These are phyloP conservation scores for Pyrgus malvae DNA, from an alignment of 2,888 invertebrate genomes.

Conservation along the genomic window DNA sequence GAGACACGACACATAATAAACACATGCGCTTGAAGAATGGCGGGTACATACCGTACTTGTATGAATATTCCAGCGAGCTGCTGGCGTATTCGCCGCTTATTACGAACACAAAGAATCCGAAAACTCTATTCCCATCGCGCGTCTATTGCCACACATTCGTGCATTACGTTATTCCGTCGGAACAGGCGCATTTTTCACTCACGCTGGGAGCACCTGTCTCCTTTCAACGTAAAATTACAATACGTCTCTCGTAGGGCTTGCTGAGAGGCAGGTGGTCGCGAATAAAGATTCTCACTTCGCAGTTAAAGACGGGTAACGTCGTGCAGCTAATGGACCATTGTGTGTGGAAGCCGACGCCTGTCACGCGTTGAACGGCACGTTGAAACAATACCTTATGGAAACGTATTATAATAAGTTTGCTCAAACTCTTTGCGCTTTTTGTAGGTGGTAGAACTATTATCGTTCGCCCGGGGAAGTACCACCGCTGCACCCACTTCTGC, in stretches of 20 bases:
- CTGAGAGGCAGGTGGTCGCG: constrained; percentile 24
- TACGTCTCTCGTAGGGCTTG: constrained; percentile 57
- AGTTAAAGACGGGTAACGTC: constrained; percentile 10
- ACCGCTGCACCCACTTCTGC: too few relatives aligned
- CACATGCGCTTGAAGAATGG: constrained; percentile 62
- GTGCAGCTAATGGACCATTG: constrained; percentile 16
- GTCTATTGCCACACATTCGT: constrained; percentile 58
- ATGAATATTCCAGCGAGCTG: constrained; percentile 50
- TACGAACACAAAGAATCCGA: constrained; percentile 68
- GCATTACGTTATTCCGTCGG: constrained; percentile 66
- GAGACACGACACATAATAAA: constrained; percentile 63
- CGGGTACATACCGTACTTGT: constrained; percentile 31
- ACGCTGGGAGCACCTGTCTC: constrained; percentile 60
- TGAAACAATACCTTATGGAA: not conserved
- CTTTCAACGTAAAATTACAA: constrained; percentile 69
- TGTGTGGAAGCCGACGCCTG: constrained; percentile 2
- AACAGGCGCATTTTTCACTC: constrained; percentile 66
- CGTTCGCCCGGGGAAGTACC: too few relatives aligned
- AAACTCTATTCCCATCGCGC: constrained; percentile 48
- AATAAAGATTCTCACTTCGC: constrained; percentile 40
- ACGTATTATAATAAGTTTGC: too few relatives aligned
- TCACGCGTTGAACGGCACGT: constrained; percentile 9
- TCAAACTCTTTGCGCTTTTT: too few relatives aligned
- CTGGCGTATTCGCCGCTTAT: constrained; percentile 63
- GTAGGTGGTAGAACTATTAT: too few relatives aligned